Conservation (phyloP, 2,888 invertebrate species). For the Margaritifera margaritifera region DNA sequence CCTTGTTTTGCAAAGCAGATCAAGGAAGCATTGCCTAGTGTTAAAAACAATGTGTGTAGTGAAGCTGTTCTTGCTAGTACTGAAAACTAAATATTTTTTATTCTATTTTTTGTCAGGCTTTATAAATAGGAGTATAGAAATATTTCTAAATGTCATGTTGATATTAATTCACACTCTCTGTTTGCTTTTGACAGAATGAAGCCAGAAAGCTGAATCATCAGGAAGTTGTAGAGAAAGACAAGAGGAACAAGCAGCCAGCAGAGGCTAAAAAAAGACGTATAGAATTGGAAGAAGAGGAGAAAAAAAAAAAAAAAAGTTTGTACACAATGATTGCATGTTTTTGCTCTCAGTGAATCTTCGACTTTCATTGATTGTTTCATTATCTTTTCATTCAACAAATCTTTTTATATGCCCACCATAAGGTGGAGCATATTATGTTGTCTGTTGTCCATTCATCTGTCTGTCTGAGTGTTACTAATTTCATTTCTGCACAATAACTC, state of each 20-base stretch:
- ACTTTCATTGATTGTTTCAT: background rate
- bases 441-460: no score
- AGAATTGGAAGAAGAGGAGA: conserved; percentile 94
- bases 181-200: conserved; percentile 80
- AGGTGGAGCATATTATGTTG: background rate
- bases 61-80: no score
- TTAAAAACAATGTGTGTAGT: background rate
- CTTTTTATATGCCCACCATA: background rate
- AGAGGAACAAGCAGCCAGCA: conserved; percentile 89
- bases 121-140: background rate
- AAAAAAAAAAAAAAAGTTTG: conserved; percentile 83
- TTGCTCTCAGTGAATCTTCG: background rate
- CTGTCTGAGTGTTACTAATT: no score
- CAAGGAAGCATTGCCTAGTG: no score
- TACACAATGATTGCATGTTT: background rate
- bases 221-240: conserved; percentile 97
- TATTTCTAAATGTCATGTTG: background rate
- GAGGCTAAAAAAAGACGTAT: conserved; percentile 92
- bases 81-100: no score
- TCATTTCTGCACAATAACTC: no score
- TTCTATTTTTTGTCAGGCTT: no score
- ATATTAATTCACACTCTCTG: background rate
- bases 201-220: conserved; percentile 93
- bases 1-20: no score
- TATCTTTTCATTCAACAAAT: no score